Base-by-base conservation (phyloP, 2,797 vertebrate genomes). In the Momotus momota region DNA sequence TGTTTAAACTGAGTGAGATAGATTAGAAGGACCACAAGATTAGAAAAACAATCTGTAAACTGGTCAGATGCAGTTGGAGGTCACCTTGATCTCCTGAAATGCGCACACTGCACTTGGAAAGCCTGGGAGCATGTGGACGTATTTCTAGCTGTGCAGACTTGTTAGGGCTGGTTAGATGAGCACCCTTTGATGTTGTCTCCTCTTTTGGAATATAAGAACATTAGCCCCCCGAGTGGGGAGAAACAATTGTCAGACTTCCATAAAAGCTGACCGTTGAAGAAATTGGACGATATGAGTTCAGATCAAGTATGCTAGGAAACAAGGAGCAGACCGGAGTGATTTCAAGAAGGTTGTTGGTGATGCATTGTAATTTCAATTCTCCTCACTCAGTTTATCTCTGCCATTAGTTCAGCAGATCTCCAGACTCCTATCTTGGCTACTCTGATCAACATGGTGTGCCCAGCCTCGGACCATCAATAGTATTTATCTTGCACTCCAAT, bases 21-120 rank as follows among this genome's bases (percentile, higher is more conserved):
- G 98, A 98, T 99, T 98, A 98, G 97, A 96, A 97, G 95, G 97
- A 98, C 95, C 96, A 95, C 83, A 97, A 97, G 95, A 96, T 95
- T 97, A 98, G 98, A 98, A 98, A 98, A 98, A 97, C 97, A 98
- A 96, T 98, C 98, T 98, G 97, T 87, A 97, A 96, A 88, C 92
- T 97, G 97, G 96, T 98, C 96, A 81, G 97, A 97, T 94, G 97
- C 96, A 98, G 98, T 96, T 97, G 96, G 96, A 96, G 98, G 98
- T 99, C 98, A 99, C 98, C 98, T 98, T 98, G 97, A 97, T 91
- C 97, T 95, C 96, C 95, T 97, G 86, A 98, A 98, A 97, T 97
- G 95, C 98, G 94, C 81, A 96, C 95, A 94, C 88, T 94, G 97
- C 97, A 97, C 96, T 94, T 95, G 96, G 97, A 97, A 98, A 98